Conservation (phyloP, 2,797 vertebrate species). For the Esox masquinongy region DNA sequence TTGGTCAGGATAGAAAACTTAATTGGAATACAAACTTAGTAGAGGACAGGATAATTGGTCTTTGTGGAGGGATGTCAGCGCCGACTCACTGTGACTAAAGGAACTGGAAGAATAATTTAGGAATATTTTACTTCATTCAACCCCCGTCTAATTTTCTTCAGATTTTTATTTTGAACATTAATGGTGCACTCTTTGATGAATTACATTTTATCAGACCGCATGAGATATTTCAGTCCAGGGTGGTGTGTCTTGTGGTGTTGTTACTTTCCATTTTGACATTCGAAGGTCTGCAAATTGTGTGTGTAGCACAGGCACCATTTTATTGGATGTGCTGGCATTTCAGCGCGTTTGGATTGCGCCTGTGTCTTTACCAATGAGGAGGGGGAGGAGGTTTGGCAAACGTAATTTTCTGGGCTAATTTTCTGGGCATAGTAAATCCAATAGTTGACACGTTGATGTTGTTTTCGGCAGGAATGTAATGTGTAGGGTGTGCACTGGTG, state of each 20-base stretch:
- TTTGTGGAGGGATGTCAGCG: constrained; percentile 23
- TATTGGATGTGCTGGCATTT: constrained; percentile 25
- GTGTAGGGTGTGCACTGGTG: constrained; percentile 28
- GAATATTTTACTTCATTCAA: constrained; percentile 3
- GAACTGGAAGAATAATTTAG: constrained; percentile 18
- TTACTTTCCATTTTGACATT: not conserved
- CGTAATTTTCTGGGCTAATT: constrained; percentile 24
- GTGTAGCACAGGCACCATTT: constrained; percentile 9
- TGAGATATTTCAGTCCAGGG: constrained; percentile 17
- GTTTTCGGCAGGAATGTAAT: constrained; percentile 27
- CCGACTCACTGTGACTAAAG: constrained; percentile 11
- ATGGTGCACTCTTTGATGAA: constrained; percentile 47
- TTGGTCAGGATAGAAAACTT: constrained; percentile 45
- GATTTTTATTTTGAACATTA: constrained; percentile 26
- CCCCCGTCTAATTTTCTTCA: not conserved
- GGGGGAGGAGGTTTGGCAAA: constrained; percentile 33
- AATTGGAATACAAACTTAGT: constrained; percentile 41
- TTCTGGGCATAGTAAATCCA: constrained; percentile 34
- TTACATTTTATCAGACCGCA: constrained; percentile 54
- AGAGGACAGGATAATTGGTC: constrained; percentile 25
- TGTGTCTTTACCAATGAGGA: constrained; percentile 18
- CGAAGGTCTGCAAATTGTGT: constrained; percentile 13
- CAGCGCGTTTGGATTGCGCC: constrained; percentile 11
- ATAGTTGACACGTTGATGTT: constrained; percentile 43
- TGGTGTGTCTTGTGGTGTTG: not conserved